These are phyloP conservation scores for Drosophila merina DNA, from an alignment of 2,888 invertebrate genomes.

Conservation along the genomic window DNA sequence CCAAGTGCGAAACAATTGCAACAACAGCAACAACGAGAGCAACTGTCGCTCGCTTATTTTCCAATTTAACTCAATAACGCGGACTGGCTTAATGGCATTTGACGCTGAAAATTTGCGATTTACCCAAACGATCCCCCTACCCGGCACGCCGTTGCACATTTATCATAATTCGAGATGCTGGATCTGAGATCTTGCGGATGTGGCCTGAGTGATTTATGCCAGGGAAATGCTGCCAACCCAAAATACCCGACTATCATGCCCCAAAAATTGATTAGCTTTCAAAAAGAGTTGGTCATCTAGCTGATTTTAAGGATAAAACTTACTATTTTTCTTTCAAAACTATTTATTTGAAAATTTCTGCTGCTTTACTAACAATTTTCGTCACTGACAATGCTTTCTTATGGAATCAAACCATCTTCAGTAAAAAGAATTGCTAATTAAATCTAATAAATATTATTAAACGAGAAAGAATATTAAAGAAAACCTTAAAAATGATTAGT, in stretches of 20 bases:
- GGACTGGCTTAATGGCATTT: conserved; percentile 77
- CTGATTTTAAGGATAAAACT: too few relatives aligned
- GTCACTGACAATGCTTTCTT: too few relatives aligned
- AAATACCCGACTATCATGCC: conserved; percentile 11
- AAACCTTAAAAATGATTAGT: too few relatives aligned
- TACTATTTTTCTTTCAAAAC: too few relatives aligned
- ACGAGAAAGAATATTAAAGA: too few relatives aligned
- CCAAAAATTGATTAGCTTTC: not conserved
- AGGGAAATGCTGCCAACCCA: conserved; percentile 49
- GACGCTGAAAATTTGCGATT: conserved; percentile 75
- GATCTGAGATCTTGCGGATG: conserved; percentile 57
- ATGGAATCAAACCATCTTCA: too few relatives aligned
- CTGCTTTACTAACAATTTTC: too few relatives aligned
- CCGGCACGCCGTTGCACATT: conserved; percentile 34
- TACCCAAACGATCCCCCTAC: conserved; percentile 49
- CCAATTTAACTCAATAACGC: conserved; percentile 81
- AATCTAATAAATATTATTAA: too few relatives aligned
- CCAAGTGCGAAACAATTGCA: conserved; percentile 59
- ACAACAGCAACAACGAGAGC: conserved; percentile 40
- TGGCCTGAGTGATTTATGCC: conserved; percentile 71
- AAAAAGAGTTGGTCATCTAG: not conserved
- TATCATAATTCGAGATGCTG: conserved; percentile 51
- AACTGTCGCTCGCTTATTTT: conserved; percentile 80
- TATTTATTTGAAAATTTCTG: too few relatives aligned
- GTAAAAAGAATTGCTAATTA: too few relatives aligned